Conservation (phyloP, 2,113 vertebrate genomes). For the Crotalus viridis region DNA sequence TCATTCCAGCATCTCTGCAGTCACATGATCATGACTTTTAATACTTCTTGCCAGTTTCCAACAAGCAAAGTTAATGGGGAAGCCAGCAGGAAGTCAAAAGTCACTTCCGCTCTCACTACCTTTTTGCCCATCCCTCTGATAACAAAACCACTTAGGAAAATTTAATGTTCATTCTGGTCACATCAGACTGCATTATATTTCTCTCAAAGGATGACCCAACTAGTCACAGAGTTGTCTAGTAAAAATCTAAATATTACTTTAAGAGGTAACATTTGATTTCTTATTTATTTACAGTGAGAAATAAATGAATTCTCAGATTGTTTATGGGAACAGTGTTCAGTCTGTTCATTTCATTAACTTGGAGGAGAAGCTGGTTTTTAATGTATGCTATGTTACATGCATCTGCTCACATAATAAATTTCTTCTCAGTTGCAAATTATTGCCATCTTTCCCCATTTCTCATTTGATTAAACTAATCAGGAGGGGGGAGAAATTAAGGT, state of each 20-base stretch:
- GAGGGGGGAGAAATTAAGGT: constrained; percentile 18
- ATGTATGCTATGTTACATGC: constrained; percentile 21
- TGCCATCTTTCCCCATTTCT: constrained; percentile 30
- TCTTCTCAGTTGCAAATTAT: constrained; percentile 36
- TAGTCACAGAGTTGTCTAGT: background rate
- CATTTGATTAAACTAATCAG: constrained; percentile 43
- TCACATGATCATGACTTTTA: background rate
- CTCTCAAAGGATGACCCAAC: background rate
- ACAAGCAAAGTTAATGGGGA: background rate
- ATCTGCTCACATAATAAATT: constrained; percentile 43
- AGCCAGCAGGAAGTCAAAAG: background rate
- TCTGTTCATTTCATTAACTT: constrained; percentile 41
- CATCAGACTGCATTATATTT: background rate
- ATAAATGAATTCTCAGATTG: constrained; percentile 41
- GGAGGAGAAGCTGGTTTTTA: constrained; percentile 36
- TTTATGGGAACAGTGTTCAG: constrained; percentile 20
- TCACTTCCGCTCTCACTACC: background rate
- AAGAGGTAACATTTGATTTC: constrained; percentile 37
- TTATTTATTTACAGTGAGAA: constrained; percentile 18
- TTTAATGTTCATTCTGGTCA: background rate
- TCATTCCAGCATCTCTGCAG: background rate
- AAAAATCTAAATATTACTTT: constrained; percentile 18
- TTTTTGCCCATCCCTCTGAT: background rate
- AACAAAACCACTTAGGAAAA: background rate
- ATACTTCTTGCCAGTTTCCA: background rate